Conservation (phyloP, 2,797 vertebrate genomes). For the Enteromius unitaeniatus region DNA sequence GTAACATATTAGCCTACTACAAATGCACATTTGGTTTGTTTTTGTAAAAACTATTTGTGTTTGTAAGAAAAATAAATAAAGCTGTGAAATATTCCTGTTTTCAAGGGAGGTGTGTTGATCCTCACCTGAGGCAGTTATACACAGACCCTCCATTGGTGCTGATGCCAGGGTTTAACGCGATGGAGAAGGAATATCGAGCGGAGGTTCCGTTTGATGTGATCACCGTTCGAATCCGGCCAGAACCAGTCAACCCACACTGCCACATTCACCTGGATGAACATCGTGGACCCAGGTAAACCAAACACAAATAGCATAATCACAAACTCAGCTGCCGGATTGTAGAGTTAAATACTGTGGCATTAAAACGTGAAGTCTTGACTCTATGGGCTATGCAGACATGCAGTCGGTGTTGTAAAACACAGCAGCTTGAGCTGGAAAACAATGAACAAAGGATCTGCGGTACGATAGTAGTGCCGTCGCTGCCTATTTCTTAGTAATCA, state of each 20-base stretch:
- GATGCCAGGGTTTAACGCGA: constrained; percentile 85
- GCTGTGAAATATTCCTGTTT: not conserved
- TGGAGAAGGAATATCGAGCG: constrained; percentile 86
- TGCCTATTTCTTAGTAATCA: constrained; percentile 38
- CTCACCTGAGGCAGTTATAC: constrained; percentile 87
- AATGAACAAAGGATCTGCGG: constrained; percentile 40
- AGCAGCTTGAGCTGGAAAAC: constrained; percentile 18
- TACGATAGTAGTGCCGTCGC: constrained; percentile 1
- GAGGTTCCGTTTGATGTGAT: constrained; percentile 91
- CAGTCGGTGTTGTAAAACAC: constrained; percentile 13
- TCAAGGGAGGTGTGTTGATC: constrained; percentile 81
- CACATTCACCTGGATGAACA: constrained; percentile 84
- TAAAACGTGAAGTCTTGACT: not conserved
- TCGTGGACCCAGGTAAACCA: constrained; percentile 84
- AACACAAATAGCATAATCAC: not conserved
- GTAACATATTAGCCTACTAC: not conserved
- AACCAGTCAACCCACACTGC: constrained; percentile 80
- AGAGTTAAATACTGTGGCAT: not conserved
- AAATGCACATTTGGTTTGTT: not conserved
- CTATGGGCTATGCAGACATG: not conserved
- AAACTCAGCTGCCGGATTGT: not conserved
- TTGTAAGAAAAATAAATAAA: not conserved
- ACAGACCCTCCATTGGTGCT: constrained; percentile 85
- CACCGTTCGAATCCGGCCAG: constrained; percentile 83
- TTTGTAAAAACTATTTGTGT: not conserved